These are phyloP conservation scores for Drosophila melanosoma DNA, from an alignment of 2,888 invertebrate species.

Conservation along the genomic window DNA sequence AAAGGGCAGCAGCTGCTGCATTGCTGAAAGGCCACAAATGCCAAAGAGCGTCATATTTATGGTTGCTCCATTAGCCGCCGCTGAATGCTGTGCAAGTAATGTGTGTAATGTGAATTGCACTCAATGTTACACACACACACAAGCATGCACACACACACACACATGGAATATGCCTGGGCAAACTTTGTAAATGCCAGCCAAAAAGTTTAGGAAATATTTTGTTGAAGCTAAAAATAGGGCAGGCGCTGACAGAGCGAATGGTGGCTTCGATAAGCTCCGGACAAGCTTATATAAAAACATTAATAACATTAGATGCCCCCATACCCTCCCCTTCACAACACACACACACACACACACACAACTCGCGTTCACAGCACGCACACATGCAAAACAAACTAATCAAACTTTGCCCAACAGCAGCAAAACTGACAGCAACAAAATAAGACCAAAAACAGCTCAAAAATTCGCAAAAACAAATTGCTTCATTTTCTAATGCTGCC, in stretches of 20 bases:
- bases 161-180: constrained; percentile 11
- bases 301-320: constrained; percentile 66
- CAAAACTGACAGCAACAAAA: constrained; percentile 33
- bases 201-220: constrained; percentile 41
- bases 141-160: no score
- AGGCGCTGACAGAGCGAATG: constrained; percentile 26
- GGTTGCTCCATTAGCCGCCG: constrained; percentile 39
- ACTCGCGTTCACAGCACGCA: constrained; percentile 31
- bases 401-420: constrained; percentile 62
- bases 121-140: neutral
- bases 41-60: constrained; percentile 27
- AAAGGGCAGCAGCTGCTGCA: constrained; percentile 23
- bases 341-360: constrained; percentile 24
- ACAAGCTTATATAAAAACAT: constrained; percentile 59
- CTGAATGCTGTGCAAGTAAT: neutral
- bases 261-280: constrained; percentile 48
- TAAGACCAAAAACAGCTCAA: constrained; percentile 31
- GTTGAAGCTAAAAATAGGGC: constrained; percentile 33
- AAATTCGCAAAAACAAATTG: constrained; percentile 71
- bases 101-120: constrained; percentile 20
- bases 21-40: constrained; percentile 25
- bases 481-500: constrained; percentile 68
- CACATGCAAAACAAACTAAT: constrained; percentile 70
- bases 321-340: neutral
- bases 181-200: constrained; percentile 38